phyloP scores from a whole-genome alignment of 1,140 invertebrate species.

The Medauroidea extradentata region DNA sequence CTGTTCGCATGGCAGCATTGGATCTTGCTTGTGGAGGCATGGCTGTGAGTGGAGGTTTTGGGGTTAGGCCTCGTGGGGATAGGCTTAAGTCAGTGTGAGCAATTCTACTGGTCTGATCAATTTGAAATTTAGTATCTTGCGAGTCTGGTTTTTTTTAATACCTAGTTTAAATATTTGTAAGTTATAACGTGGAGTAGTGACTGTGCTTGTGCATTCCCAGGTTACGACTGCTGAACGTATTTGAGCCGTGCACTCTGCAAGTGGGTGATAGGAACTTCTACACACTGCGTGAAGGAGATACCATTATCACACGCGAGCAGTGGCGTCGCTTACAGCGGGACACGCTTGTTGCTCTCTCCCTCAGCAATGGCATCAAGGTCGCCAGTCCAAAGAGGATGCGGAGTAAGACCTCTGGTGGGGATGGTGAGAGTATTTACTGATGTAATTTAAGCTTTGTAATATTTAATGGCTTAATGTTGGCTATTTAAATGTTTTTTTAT shows the following conservation, averaged over 20 bases:
- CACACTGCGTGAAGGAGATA: slow-evolving; percentile 54
- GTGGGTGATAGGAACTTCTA: slow-evolving; percentile 79
- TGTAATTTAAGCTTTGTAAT: too few relatives aligned
- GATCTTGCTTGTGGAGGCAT: too few relatives aligned
- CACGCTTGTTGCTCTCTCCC: background rate
- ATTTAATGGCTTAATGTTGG: too few relatives aligned
- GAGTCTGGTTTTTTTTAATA: background rate
- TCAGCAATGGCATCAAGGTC: background rate
- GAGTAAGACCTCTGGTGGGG: background rate
- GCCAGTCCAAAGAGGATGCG: slow-evolving; percentile 34
- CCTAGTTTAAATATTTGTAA: background rate
- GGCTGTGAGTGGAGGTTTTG: too few relatives aligned
- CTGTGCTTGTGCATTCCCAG: slow-evolving; percentile 36
- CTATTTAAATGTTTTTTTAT: too few relatives aligned
- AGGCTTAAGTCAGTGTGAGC: too few relatives aligned
- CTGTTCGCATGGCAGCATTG: too few relatives aligned
- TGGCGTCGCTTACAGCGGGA: slow-evolving; percentile 51
- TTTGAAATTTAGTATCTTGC: too few relatives aligned
- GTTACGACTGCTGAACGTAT: slow-evolving; percentile 75
- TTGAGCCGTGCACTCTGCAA: slow-evolving; percentile 84
- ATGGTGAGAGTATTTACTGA: too few relatives aligned
- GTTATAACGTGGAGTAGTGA: too few relatives aligned
- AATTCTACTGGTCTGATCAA: too few relatives aligned
- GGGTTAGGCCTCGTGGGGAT: too few relatives aligned
- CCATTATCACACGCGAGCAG: slow-evolving; percentile 51